Evolutionary conservation across 2,888 invertebrate genomes (phyloP).

Genomic region (Ypsolopha sequella): DNA sequence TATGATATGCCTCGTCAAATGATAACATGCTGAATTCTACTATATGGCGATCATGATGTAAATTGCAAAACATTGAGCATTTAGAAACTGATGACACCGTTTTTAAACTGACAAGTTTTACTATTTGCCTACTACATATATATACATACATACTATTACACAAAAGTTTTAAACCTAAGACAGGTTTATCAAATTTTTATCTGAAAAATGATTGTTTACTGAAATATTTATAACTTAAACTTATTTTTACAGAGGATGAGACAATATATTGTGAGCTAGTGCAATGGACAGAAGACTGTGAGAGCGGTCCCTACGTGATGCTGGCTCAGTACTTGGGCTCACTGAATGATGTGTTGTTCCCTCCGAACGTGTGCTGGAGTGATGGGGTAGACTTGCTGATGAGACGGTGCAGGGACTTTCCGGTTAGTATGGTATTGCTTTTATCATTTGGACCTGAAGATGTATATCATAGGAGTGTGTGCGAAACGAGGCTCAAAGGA

Average conservation of each 20-base stretch:
- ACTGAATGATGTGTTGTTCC: constrained; percentile 75
- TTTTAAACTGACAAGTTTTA: too few relatives aligned
- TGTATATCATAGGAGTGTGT: too few relatives aligned
- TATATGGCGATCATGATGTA: too few relatives aligned
- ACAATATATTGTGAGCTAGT: constrained; percentile 74
- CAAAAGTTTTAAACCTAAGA: neutral
- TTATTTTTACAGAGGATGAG: constrained; percentile 60
- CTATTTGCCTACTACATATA: too few relatives aligned
- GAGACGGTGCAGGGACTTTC: constrained; percentile 75
- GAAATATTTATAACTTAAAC: too few relatives aligned
- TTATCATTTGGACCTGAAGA: neutral
- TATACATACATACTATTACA: too few relatives aligned
- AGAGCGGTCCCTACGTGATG: constrained; percentile 45
- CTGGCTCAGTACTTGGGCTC: constrained; percentile 75
- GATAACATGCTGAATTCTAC: too few relatives aligned
- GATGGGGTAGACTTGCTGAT: constrained; percentile 77
- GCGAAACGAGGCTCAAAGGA: too few relatives aligned
- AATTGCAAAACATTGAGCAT: too few relatives aligned
- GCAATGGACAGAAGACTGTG: constrained; percentile 67
- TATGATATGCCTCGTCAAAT: too few relatives aligned
- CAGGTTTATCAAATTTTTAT: neutral
- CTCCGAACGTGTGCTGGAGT: constrained; percentile 66
- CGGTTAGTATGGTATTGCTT: constrained; percentile 51
- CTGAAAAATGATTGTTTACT: too few relatives aligned
- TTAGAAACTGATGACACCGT: too few relatives aligned